These are phyloP conservation scores for Leptopilina clavipes DNA, from an alignment of 1,140 invertebrate species.

Conservation along the genomic window DNA sequence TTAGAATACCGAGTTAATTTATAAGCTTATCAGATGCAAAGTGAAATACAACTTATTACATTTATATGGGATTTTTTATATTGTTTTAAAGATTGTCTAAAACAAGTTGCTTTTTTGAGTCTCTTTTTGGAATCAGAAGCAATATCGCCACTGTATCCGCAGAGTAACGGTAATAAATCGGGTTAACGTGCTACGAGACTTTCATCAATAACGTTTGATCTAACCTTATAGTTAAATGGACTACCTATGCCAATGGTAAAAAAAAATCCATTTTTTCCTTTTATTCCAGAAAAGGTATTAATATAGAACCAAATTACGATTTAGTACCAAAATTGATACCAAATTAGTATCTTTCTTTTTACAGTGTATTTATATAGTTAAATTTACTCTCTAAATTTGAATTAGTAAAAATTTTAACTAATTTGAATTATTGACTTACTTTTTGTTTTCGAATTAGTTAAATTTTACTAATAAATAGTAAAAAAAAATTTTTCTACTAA, in stretches of 20 bases:
- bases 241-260: background rate
- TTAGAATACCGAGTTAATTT: background rate
- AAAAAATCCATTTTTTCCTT: too few relatives aligned
- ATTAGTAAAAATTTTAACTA: too few relatives aligned
- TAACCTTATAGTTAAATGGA: background rate
- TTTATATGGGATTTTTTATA: background rate
- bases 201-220: background rate
- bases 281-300: too few relatives aligned
- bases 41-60: slow-evolving; percentile 10
- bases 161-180: slow-evolving; percentile 27
- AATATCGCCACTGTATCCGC: background rate
- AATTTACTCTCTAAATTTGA: too few relatives aligned
- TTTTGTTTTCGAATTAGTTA: too few relatives aligned
- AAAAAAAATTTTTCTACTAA: too few relatives aligned
- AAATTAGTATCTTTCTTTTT: too few relatives aligned
- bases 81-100: background rate
- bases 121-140: slow-evolving; percentile 20
- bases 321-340: too few relatives aligned
- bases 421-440: too few relatives aligned
- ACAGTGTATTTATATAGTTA: too few relatives aligned
- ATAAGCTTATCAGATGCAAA: slow-evolving; percentile 3
- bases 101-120: background rate
- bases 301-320: too few relatives aligned
- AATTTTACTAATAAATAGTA: too few relatives aligned
- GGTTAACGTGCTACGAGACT: slow-evolving; percentile 28